phyloP scores from a whole-genome alignment of 64 coral and sea anemone species.

The Stylophora pistillata region DNA sequence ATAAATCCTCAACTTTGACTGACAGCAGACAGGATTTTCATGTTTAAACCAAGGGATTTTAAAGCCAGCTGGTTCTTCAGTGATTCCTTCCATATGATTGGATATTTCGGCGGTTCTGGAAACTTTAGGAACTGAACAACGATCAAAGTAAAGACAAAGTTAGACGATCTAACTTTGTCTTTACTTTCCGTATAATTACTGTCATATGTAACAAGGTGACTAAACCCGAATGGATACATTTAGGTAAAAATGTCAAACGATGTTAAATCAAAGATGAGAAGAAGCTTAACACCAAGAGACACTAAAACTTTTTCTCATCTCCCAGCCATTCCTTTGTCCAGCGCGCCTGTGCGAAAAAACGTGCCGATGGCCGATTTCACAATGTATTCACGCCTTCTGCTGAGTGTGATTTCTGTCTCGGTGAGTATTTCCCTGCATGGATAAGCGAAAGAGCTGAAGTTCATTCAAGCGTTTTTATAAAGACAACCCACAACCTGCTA shows the following conservation, averaged over 20 bases:
- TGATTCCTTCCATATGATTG: too few species aligned
- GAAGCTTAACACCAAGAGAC: background rate
- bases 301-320: background rate
- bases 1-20: too few species aligned
- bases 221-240: background rate
- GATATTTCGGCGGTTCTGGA: too few species aligned
- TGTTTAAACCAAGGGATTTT: too few species aligned
- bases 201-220: background rate
- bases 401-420: background rate
- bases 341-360: background rate
- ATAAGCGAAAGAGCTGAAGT: background rate
- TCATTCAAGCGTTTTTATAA: constrained; percentile 64
- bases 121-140: too few species aligned
- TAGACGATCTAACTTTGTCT: background rate
- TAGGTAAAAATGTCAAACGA: background rate
- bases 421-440: background rate
- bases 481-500: constrained; percentile 50
- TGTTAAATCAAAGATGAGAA: background rate
- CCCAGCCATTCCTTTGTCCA: background rate
- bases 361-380: background rate
- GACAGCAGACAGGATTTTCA: too few species aligned
- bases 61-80: too few species aligned
- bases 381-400: background rate
- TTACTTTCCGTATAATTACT: background rate
- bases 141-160: too few species aligned